Conservation (phyloP, 2,113 vertebrate genomes). For the Hydrolagus affinis region DNA sequence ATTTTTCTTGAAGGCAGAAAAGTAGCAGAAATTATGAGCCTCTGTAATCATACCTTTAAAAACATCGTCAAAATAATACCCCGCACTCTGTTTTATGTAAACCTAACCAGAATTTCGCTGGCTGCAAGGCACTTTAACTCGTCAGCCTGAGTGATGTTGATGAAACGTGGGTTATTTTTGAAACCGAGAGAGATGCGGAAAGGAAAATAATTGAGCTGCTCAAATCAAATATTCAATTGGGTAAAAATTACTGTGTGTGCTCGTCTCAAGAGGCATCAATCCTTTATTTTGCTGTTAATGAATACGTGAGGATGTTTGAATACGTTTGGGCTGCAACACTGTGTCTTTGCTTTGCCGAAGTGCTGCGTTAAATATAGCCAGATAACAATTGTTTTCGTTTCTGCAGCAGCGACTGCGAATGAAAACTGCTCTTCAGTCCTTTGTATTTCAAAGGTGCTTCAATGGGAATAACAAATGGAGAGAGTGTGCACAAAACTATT, state of each 20-base stretch:
- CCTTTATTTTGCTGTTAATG: neutral
- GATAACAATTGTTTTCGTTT: neutral
- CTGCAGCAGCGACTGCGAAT: neutral
- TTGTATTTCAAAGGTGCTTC: neutral
- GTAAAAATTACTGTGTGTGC: neutral
- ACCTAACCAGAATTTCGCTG: too few species aligned
- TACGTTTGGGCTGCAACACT: neutral
- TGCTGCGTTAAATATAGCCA: neutral
- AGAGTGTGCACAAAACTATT: neutral
- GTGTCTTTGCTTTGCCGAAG: neutral
- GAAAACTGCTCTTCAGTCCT: neutral
- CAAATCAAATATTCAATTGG: neutral
- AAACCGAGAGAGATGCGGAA: neutral
- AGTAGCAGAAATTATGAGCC: too few species aligned
- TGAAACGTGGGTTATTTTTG: neutral
- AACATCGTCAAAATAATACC: too few species aligned
- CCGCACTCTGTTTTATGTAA: too few species aligned
- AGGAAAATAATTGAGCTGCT: neutral
- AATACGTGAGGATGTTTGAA: neutral
- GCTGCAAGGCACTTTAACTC: neutral
- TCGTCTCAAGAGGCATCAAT: too few species aligned
- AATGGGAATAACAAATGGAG: neutral
- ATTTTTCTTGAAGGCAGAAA: too few species aligned
- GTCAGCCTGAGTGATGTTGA: neutral
- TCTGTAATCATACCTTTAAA: too few species aligned